Base-by-base conservation (phyloP, 2,888 invertebrate genomes). In the Stratiomys singularior region DNA sequence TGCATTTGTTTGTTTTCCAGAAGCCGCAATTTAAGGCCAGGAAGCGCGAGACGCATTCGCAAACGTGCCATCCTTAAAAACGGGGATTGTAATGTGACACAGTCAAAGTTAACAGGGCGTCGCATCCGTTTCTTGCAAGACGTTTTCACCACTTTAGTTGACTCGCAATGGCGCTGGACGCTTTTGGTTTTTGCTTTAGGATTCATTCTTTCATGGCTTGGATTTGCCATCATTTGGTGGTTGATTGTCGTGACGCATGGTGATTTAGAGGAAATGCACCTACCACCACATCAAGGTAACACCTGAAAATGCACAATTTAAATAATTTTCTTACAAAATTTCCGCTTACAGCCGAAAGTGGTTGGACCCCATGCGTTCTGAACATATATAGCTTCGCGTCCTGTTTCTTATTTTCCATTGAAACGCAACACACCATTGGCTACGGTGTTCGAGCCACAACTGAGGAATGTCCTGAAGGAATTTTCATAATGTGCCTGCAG, bases 21-120 rank as follows among this genome's bases (percentile, higher is more conserved):
- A 89, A 92, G 90, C 85, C 91, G 93, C 82, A 90, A 90, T 82
- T 92, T 91, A 84, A 89, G 93, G 81, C 90, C 92, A 77, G 92
- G 92, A 18, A 90, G 89, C 80, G 89, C 90, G 82, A 89, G 94
- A 72, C 92, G 94, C 84, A 90, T 94, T 76, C 92, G 95, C 63
- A 89, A 94, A 80, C 90, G 98, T 30, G 95, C 97, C 0, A 93
- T 98, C 76, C 92, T 96, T 85, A 98, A 98, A 88, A 98, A 96
- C 89, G 98, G 98, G 66, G 97, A 97, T 84, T 97, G 97, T 88
- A 99, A 99, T 88, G 95, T 98, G 79, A 91, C 96, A 82, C 96
- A 97, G 86, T 96, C 96, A 79, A 89, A 91, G 83, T 93, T 98
- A 84, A 93, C 96, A 69, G 94, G 95, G 82, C 89, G 94, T 58